Percentiles rank a stretch among this genome's conserved stretches.
phyloP scores from a whole-genome alignment of 2,797 vertebrate genomes.

The Argya squamiceps region DNA sequence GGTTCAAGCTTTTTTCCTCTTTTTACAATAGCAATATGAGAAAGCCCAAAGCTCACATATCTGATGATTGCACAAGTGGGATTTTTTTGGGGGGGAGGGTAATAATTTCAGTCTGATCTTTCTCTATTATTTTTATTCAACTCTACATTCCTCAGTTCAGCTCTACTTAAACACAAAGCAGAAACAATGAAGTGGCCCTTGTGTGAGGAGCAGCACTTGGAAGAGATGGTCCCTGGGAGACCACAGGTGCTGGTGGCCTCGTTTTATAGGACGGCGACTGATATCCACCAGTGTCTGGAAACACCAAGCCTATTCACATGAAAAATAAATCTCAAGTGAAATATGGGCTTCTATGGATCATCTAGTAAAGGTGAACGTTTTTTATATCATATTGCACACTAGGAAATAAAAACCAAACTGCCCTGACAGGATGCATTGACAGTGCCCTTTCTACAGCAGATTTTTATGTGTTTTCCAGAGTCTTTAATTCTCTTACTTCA shows the following conservation, averaged over 20 bases:
- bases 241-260: constrained; percentile 36
- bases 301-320: constrained; percentile 44
- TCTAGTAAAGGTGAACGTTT: constrained; percentile 21
- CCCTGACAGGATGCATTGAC: constrained; percentile 42
- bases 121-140: constrained; percentile 23
- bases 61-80: constrained; percentile 2
- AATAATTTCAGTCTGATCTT: background rate
- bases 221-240: constrained; percentile 49
- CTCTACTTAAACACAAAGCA: background rate
- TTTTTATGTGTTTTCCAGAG: constrained; percentile 62
- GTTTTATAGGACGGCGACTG: constrained; percentile 5
- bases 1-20: background rate
- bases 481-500: constrained; percentile 71
- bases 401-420: constrained; percentile 67
- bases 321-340: constrained; percentile 66
- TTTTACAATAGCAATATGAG: constrained; percentile 26
- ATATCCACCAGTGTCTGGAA: constrained; percentile 56
- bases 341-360: constrained; percentile 16
- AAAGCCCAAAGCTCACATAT: constrained; percentile 32
- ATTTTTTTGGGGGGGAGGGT: background rate
- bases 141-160: background rate
- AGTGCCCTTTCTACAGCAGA: constrained; percentile 52
- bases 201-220: constrained; percentile 5
- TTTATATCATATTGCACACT: constrained; percentile 47
- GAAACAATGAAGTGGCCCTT: background rate